phyloP scores from a whole-genome alignment of 2,797 vertebrate species.

The Falco biarmicus region DNA sequence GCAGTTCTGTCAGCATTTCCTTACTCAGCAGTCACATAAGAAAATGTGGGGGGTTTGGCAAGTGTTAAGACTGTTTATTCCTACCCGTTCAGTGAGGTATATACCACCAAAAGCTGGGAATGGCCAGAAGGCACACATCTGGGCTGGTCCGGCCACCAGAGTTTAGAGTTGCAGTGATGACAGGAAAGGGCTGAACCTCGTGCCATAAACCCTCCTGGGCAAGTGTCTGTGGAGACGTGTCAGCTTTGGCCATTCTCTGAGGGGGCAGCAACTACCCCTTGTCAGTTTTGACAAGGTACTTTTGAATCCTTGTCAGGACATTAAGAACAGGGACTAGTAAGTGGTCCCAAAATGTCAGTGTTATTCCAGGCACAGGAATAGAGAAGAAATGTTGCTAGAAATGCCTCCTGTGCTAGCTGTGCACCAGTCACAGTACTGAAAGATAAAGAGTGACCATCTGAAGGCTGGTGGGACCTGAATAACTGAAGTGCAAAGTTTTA shows the following conservation, averaged over 20 bases:
- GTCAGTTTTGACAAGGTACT: slow-evolving; percentile 41
- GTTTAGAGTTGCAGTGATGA: not conserved
- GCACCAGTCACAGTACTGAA: not conserved
- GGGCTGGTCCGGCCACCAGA: not conserved
- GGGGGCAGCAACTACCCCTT: not conserved
- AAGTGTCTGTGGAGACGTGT: not conserved
- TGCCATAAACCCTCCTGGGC: not conserved
- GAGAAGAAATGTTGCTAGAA: not conserved
- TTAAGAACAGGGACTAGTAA: slow-evolving; percentile 39
- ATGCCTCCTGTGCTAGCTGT: not conserved
- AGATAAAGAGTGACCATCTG: not conserved
- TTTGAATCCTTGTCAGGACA: slow-evolving; percentile 45
- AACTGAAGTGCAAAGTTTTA: not conserved
- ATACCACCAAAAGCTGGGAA: not conserved
- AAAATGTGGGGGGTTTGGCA: not conserved
- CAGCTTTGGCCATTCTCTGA: slow-evolving; percentile 1
- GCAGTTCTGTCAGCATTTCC: not conserved
- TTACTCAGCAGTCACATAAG: not conserved
- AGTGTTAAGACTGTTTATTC: not conserved
- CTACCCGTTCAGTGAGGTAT: not conserved
- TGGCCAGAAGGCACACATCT: not conserved
- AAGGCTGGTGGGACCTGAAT: not conserved
- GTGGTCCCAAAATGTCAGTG: not conserved
- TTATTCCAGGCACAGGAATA: not conserved
- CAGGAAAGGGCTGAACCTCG: not conserved